Evolutionary conservation across 2,113 vertebrate species (phyloP).

Genomic region (Syngnathus scovelli): DNA sequence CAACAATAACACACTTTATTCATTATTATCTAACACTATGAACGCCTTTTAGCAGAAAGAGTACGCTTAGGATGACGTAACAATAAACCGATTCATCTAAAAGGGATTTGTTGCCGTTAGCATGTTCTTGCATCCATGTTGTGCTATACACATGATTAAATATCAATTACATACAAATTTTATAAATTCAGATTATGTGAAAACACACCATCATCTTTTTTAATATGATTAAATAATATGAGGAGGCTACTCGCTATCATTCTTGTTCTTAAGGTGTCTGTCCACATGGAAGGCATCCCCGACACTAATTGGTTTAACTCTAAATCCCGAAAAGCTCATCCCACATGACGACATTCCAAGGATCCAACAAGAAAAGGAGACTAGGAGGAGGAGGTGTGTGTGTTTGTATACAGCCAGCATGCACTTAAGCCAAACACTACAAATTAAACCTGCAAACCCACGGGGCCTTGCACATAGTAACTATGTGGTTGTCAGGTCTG

Average conservation of each 20-base stretch:
- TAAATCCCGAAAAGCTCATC: slow-evolving; percentile 26
- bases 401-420: background rate
- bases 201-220: background rate
- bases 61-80: background rate
- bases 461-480: no score
- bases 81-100: background rate
- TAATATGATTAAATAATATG: background rate
- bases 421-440: background rate
- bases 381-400: slow-evolving; percentile 7
- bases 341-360: slow-evolving; percentile 14
- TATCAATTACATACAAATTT: background rate
- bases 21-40: background rate
- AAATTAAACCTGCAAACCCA: background rate
- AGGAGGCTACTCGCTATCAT: no score
- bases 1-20: background rate
- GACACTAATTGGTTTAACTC: slow-evolving; percentile 46
- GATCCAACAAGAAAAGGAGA: slow-evolving; percentile 1
- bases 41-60: background rate
- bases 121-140: background rate
- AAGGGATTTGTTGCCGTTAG: background rate
- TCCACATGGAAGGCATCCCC: background rate
- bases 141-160: background rate
- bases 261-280: background rate
- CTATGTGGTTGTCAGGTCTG: no score
- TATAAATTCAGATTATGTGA: background rate